phyloP scores from a whole-genome alignment of 2,888 invertebrate species.

The Troglohyphantes excavatus region DNA sequence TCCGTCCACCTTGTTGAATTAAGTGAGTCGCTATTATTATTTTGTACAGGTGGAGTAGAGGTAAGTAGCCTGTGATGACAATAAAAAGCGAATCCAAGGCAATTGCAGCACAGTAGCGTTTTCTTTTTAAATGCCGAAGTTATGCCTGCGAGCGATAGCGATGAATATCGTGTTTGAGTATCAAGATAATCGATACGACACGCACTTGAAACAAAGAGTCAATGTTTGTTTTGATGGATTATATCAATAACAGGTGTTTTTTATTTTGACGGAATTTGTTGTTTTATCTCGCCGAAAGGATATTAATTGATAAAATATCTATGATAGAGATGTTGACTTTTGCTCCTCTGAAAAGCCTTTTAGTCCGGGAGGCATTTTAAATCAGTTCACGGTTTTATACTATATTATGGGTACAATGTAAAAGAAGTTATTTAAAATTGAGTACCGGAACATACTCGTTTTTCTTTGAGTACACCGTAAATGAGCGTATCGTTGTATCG shows the following conservation, averaged over 20 bases:
- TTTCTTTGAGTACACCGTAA: too few relatives aligned
- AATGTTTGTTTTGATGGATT: not conserved
- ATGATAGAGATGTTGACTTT: too few relatives aligned
- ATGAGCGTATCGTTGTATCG: too few relatives aligned
- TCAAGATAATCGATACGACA: not conserved
- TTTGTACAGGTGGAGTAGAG: not conserved
- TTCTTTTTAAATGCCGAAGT: not conserved
- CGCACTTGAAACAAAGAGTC: not conserved
- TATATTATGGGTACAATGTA: too few relatives aligned
- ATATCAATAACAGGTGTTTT: not conserved
- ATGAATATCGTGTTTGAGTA: not conserved
- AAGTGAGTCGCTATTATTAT: not conserved
- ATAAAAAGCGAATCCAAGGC: not conserved
- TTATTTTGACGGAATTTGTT: not conserved
- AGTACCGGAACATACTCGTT: too few relatives aligned
- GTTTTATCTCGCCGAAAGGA: not conserved
- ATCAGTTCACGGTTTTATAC: too few relatives aligned
- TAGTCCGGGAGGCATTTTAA: too few relatives aligned
- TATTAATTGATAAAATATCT: too few relatives aligned
- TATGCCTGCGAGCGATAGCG: not conserved
- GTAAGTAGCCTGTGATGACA: not conserved
- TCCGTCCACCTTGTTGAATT: not conserved
- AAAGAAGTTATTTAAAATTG: too few relatives aligned
- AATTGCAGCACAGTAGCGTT: not conserved
- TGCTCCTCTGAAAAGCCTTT: too few relatives aligned